Evolutionary conservation across 2,888 invertebrate genomes (phyloP).

Genomic region (Diplazon laetatorius): DNA sequence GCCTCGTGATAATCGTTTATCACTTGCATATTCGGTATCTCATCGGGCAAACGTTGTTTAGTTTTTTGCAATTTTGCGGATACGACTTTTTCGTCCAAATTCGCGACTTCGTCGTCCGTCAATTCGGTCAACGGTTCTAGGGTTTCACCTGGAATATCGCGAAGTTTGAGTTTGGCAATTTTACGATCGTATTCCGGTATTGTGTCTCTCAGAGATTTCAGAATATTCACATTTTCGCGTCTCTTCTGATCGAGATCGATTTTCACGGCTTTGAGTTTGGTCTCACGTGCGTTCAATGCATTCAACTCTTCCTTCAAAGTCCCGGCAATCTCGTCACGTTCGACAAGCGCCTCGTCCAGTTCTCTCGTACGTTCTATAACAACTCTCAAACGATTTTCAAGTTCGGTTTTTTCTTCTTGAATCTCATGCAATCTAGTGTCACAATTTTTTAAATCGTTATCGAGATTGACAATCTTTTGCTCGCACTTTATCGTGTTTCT

Average conservation of each 20-base stretch:
- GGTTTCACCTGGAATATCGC: conserved; percentile 85
- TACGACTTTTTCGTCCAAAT: conserved; percentile 83
- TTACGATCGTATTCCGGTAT: conserved; percentile 85
- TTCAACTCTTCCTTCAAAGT: conserved; percentile 86
- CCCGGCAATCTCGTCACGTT: conserved; percentile 84
- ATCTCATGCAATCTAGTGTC: conserved; percentile 86
- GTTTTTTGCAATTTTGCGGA: conserved; percentile 87
- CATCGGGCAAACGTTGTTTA: conserved; percentile 81
- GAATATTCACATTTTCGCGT: conserved; percentile 84
- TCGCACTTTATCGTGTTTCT: conserved; percentile 89
- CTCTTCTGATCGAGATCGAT: conserved; percentile 90
- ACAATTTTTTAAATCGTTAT: conserved; percentile 88
- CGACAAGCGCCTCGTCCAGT: conserved; percentile 84
- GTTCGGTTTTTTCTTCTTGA: conserved; percentile 84
- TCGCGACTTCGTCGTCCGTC: conserved; percentile 87
- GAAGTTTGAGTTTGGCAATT: conserved; percentile 85
- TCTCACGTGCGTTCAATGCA: conserved; percentile 86
- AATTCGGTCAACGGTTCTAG: conserved; percentile 83
- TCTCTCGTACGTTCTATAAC: conserved; percentile 85
- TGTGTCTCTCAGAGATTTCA: conserved; percentile 85
- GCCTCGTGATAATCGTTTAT: conserved; percentile 87
- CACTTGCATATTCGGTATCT: conserved; percentile 79
- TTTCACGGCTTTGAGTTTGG: conserved; percentile 87
- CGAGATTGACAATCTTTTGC: conserved; percentile 89
- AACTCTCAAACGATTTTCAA: conserved; percentile 84